Conservation (phyloP, 1,140 invertebrate genomes). For the Pomacea maculata region DNA sequence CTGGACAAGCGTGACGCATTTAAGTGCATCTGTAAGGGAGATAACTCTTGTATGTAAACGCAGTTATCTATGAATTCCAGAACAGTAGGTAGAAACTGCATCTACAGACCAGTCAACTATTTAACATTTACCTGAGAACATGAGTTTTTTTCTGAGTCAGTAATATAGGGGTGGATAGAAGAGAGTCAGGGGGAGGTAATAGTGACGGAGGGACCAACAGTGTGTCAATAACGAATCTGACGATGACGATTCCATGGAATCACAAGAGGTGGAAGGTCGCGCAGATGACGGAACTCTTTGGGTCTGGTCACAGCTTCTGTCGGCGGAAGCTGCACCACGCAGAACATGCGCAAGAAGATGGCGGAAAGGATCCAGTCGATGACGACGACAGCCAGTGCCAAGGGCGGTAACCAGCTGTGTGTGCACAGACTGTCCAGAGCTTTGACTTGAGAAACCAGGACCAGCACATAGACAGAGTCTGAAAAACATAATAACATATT, state of each 20-base stretch:
- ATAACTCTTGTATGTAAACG: no score
- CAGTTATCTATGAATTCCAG: no score
- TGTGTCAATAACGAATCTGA: no score
- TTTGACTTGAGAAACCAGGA: not conserved
- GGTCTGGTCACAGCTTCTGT: not conserved
- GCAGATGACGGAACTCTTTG: constrained; percentile 3
- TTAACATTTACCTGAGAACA: no score
- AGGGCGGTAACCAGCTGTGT: constrained; percentile 5
- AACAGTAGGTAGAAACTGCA: no score
- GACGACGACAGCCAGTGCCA: not conserved
- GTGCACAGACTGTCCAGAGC: not conserved
- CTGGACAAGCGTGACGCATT: no score
- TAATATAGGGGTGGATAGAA: no score
- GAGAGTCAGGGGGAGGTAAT: no score
- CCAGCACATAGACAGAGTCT: constrained; percentile 6
- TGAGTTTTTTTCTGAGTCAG: no score
- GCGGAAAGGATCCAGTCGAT: not conserved
- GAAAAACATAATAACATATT: not conserved
- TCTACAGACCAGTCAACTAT: no score
- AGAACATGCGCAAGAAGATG: constrained; percentile 15
- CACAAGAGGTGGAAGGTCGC: constrained; percentile 8
- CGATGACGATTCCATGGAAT: constrained; percentile 18
- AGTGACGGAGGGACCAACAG: no score
- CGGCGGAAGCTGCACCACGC: not conserved
- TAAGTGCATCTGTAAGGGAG: no score